Percentiles rank a stretch among this genome's conserved stretches.
These are phyloP conservation scores for Netta rufina DNA, from an alignment of 2,797 vertebrate species.

Conservation along the genomic window DNA sequence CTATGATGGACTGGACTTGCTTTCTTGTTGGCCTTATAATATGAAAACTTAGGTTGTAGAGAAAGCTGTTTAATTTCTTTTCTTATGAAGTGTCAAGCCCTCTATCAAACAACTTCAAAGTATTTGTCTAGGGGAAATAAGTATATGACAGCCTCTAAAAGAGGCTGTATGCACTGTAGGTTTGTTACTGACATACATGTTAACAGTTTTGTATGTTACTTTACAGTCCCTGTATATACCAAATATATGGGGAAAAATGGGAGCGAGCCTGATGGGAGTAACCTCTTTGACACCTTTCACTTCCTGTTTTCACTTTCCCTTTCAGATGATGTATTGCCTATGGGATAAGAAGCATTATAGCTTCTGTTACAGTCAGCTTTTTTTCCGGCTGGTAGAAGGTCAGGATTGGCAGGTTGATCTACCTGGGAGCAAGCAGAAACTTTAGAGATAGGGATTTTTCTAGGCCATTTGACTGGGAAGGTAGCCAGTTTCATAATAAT, in stretches of 20 bases:
- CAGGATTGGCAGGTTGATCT: slow-evolving; percentile 65
- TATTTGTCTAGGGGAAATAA: not conserved
- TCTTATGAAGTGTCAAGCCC: not conserved
- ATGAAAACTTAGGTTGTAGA: not conserved
- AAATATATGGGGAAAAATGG: not conserved
- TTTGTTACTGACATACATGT: not conserved
- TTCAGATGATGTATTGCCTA: not conserved
- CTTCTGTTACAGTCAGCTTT: slow-evolving; percentile 48
- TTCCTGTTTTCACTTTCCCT: slow-evolving; percentile 29
- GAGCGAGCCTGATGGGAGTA: not conserved
- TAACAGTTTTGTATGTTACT: not conserved
- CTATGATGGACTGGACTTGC: accelerated
- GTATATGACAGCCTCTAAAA: not conserved
- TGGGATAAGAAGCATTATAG: not conserved
- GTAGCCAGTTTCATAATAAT: slow-evolving; percentile 53
- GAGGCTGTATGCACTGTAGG: not conserved
- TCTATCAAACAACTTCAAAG: not conserved
- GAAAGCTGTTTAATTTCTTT: not conserved
- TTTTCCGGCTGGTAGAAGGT: slow-evolving; percentile 32
- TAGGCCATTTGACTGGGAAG: slow-evolving; percentile 64
- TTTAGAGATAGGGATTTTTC: slow-evolving; percentile 64
- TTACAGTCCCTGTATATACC: accelerated
- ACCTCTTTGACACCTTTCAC: not conserved
- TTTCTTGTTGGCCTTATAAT: not conserved
- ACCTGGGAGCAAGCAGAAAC: slow-evolving; percentile 41